Conservation (phyloP, 1,140 invertebrate genomes). For the Vollenhovia emeryi region DNA sequence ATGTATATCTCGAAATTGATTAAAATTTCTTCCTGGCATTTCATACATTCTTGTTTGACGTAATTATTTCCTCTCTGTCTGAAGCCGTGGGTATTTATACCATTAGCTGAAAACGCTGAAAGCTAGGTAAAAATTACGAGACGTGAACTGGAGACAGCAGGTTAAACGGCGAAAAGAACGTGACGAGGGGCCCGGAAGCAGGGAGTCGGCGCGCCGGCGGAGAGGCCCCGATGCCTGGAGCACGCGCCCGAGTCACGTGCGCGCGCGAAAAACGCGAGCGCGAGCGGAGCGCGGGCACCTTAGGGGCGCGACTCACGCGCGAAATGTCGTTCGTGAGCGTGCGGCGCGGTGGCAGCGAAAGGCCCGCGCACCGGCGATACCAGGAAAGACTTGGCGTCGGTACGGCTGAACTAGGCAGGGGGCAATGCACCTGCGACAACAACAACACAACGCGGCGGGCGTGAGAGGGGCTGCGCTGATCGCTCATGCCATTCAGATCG, state of each 20-base stretch:
- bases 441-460: slow-evolving; percentile 70
- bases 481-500: not conserved
- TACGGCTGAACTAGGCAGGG: slow-evolving; percentile 59
- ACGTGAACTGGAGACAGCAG: not conserved
- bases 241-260: slow-evolving; percentile 59
- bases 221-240: not conserved
- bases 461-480: not conserved
- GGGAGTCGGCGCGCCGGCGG: not conserved
- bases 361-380: slow-evolving; percentile 5
- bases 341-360: slow-evolving; percentile 26
- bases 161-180: not conserved
- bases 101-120: not conserved
- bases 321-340: slow-evolving; percentile 65
- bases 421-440: slow-evolving; percentile 81
- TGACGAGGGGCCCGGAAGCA: slow-evolving; percentile 11
- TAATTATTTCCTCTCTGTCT: not conserved
- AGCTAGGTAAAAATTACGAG: not conserved
- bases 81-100: not conserved
- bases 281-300: slow-evolving; percentile 39
- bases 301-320: slow-evolving; percentile 46
- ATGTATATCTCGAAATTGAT: not conserved
- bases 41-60: not conserved
- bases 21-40: not conserved
- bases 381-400: slow-evolving; percentile 23
- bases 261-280: slow-evolving; percentile 36